Evolutionary conservation across 2,113 vertebrate genomes (phyloP), one percentile per base, ranked within the genome.

Genomic region (Toxotes chatareus): DNA sequence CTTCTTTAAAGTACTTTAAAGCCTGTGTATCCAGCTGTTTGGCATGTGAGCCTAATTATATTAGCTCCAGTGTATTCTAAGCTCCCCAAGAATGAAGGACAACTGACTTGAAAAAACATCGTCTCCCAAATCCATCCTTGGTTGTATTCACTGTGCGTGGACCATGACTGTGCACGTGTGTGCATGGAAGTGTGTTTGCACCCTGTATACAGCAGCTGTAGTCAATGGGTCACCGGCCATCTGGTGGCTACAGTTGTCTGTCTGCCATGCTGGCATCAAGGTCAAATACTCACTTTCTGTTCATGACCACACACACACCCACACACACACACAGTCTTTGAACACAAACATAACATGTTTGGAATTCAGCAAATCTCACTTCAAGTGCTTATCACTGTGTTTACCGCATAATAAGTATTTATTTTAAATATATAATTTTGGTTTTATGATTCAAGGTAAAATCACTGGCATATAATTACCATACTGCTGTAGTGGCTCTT

Each of bases 251-350:
- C 75, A 79, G 51, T 79, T 65, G 78, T 82, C 59, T 80, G 47
- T 79, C 80, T 83, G 82, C 63, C 73, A 83, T 19, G 76, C 76
- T 79, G 69, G 70, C 76, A 73, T 81, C 82, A 85, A 88, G 86
- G 86, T 88, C 85, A 88, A 73, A 75, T 11, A 57, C 31, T 72
- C 38, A 14, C 38, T 70, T 70, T 68, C 19, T 78, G 82, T 69
- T 67, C 68, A 59, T 57, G 68, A 64, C 44, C 57, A 63, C 34
- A 51, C 47, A 53, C 62, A 42, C 32, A 59, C 32, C 46, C 65
- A 46, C 13, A 57, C 49, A 69, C 53, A 74, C 44, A 61, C 62
- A 47, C 60, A 17, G 4, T 51, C 49, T 21, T 21, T 8, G 19
- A 27, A 8, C 51, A 53, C 9, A 12, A 12, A 56, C 21, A 56